Base-by-base conservation (phyloP, 1,140 invertebrate genomes). In the Drosophila repleta region DNA sequence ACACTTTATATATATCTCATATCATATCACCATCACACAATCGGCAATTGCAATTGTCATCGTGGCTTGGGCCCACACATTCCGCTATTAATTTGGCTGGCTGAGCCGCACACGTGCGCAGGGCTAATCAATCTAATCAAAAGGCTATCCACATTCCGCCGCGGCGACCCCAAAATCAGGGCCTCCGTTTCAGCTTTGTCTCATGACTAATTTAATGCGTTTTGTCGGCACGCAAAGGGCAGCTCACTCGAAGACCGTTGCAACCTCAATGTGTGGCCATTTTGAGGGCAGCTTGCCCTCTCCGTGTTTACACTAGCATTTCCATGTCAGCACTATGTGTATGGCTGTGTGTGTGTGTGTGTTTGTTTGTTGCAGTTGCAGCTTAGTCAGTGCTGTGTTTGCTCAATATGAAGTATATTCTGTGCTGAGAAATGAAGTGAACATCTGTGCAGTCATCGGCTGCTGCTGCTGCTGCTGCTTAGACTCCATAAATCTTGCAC, bases 221-320 rank as follows among this genome's bases (percentile, higher is more conserved):
- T 13, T 20, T 18, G 20, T 41, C 57, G 35, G 18, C 24, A 65
- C 52, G 20, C 45, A 15, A 65, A 41, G 10, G 17, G 11, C 51
- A 37, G 53, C 17, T 46, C 18, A 46, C 11, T 4, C 11, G 11
- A 20, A 49, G 26, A 13, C 24, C 51, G 21, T 3, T 10, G 18
- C 24, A 18, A 56, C 67, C 62, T 52, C 53, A 71, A 71, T 58
- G 62, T 58, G 68, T 43, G 68, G 68, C 11, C 52, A 66, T 56
- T 67, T 60, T 67, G 55, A 43, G 48, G 63, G 46, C 48, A 39
- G 39, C 6, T 13, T 13, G 29, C 29, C 65, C 20, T 71, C 61
- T 71, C 61, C 49, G 32, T 65, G 53, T 52, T 37, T 35, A 26
- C 26, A 4, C 26, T 29, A 21, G 29, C 45, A 58, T 20, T 41